Evolutionary conservation across 64 coral and sea anemone genomes (phyloP).

Genomic region (Anthopleura sola): DNA sequence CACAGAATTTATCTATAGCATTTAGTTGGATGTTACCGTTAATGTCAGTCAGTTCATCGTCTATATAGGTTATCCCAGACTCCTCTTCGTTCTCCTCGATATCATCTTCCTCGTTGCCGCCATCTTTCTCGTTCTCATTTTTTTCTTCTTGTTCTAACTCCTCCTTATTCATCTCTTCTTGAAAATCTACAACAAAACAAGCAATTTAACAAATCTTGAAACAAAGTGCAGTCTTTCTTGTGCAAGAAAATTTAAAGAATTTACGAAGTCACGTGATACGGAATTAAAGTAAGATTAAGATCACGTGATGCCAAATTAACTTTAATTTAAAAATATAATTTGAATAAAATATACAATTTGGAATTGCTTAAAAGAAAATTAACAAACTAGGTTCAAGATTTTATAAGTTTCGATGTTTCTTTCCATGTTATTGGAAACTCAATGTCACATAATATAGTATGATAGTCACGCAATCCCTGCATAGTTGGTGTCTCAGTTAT

Average conservation of each 20-base stretch:
- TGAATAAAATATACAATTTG: too few species aligned
- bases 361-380: too few species aligned
- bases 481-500: too few species aligned
- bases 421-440: too few species aligned
- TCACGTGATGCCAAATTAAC: not conserved
- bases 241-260: too few species aligned
- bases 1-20: constrained; percentile 15
- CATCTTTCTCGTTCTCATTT: not conserved
- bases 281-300: not conserved
- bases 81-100: not conserved
- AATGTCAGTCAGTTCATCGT: not conserved
- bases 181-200: not conserved
- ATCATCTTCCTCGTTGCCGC: not conserved
- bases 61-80: not conserved
- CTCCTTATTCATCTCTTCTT: not conserved
- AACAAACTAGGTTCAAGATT: too few species aligned
- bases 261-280: too few species aligned
- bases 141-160: not conserved
- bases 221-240: not conserved
- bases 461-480: not conserved
- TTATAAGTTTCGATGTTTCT: too few species aligned
- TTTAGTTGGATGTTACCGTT: not conserved
- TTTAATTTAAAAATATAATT: too few species aligned
- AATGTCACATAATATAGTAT: too few species aligned
- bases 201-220: not conserved